Percentiles rank a stretch among this genome's conserved stretches.
Conservation (phyloP, 2,888 invertebrate species). For the Herminia tarsipennalis region DNA sequence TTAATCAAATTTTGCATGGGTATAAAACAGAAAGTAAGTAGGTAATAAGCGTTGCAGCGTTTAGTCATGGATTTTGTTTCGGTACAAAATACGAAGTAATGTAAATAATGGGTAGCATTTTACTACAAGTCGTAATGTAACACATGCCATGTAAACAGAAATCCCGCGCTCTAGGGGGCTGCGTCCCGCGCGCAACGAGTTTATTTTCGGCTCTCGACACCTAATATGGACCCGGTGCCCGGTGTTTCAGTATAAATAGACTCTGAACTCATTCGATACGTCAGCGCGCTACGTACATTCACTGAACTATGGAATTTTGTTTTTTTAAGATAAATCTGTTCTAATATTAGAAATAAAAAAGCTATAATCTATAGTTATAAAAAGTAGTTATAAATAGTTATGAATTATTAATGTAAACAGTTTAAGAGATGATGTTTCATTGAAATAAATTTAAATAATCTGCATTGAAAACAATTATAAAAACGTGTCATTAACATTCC, state of each 20-base stretch:
- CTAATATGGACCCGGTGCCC: constrained; percentile 83
- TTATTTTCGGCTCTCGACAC: constrained; percentile 77
- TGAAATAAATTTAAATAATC: no score
- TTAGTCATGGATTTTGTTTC: no score
- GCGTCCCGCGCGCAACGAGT: constrained; percentile 47
- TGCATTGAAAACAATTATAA: neutral
- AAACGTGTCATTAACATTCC: neutral
- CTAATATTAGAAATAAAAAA: no score
- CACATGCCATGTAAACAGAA: neutral
- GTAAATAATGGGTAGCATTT: neutral
- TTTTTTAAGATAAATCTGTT: no score
- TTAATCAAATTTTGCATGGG: no score
- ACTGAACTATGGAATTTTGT: constrained; percentile 34
- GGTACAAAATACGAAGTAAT: neutral
- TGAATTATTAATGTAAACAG: no score
- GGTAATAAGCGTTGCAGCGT: no score
- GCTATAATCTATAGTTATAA: no score
- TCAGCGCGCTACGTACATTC: constrained; percentile 37
- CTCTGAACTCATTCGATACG: constrained; percentile 57
- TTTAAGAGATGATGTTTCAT: no score
- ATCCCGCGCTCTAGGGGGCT: constrained; percentile 60
- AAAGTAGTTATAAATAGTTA: no score
- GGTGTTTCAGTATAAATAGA: constrained; percentile 77
- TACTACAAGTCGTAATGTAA: neutral
- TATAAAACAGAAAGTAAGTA: no score